Base-by-base conservation (phyloP, 2,113 vertebrate genomes). In the Indicator indicator region DNA sequence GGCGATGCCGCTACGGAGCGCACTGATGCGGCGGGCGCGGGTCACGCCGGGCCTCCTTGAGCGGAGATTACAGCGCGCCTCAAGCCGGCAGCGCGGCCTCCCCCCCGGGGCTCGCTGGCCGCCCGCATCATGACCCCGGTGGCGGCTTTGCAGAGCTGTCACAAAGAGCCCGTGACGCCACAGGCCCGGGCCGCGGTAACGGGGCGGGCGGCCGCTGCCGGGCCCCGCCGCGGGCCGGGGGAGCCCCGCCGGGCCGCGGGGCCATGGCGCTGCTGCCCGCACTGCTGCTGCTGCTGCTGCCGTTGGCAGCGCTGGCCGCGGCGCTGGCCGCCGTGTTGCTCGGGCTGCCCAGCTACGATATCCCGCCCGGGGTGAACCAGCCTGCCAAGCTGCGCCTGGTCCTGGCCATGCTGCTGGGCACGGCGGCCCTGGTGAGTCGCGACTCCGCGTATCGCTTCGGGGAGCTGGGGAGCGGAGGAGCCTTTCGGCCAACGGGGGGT, bases 311-410 rank as follows among this genome's bases (percentile, higher is more conserved):
- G 93, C 82, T 94, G 93, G 92, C 83, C 38, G 72, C 23, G 55
- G 70, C 72, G 21, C 36, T 87, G 77, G 90, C 70, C 79, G 16
- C 75, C 5, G n/a, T 64, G 14, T 84, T 95, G 21, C 91, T 95
- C 71, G 80, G 84, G 52, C 91, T 83, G 20, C 88, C 88, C 72
- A 20, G 94, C 91, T 95, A 93, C 85, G 81, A 95, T 52, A 93
- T 95, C 85, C 94, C 94, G 56, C 76, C 91, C 52, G 94, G 94
- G 12, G 94, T 93, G 76, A 95, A 95, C 32, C 94, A 95, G 72
- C 94, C 94, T 36, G 91, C 77, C 81, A 95, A 95, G 91, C 94
- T 95, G 94, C 94, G 94, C 68, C 85, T 95, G 88, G 94, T 95
- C 62, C 91, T 95, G 33, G 89, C 91, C 4, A 72, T 93, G 44